Percentiles rank a stretch among this genome's conserved stretches.
These are phyloP conservation scores for Rhaphigaster nebulosa DNA, from an alignment of 2,888 invertebrate genomes.

Conservation along the genomic window DNA sequence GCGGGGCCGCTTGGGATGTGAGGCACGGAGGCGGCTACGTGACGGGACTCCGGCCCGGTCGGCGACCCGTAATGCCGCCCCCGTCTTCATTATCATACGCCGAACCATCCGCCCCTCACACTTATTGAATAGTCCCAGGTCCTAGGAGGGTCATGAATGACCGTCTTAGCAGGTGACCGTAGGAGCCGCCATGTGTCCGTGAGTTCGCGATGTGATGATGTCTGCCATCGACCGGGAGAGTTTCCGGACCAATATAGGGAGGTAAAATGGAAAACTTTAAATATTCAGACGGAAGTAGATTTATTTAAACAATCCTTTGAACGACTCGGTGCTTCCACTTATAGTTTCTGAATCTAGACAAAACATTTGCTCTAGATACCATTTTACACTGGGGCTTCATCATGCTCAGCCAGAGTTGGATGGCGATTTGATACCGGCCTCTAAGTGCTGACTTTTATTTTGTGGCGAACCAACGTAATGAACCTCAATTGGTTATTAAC, in stretches of 20 bases:
- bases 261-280: not conserved
- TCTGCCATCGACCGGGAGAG: not conserved
- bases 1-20: constrained; percentile 61
- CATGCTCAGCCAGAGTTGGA: too few relatives aligned
- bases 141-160: constrained; percentile 52
- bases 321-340: too few relatives aligned
- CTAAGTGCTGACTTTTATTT: too few relatives aligned
- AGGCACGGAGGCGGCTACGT: constrained; percentile 63
- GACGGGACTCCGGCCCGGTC: constrained; percentile 66
- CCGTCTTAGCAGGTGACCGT: constrained; percentile 30
- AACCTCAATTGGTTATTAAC: too few relatives aligned
- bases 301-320: not conserved
- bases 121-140: constrained; percentile 58
- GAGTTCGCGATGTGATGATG: not conserved
- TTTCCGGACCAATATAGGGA: not conserved
- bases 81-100: constrained; percentile 59
- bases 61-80: constrained; percentile 69
- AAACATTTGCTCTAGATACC: too few relatives aligned
- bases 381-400: too few relatives aligned
- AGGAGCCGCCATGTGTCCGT: not conserved
- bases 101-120: constrained; percentile 40
- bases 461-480: too few relatives aligned
- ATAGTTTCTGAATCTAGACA: too few relatives aligned
- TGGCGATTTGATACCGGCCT: too few relatives aligned
- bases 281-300: not conserved